A percentile compares a stretch with the other conserved stretches of the same genome.
These are phyloP conservation scores for Limnephilus rhombicus DNA, from an alignment of 2,888 invertebrate genomes.

Conservation along the genomic window DNA sequence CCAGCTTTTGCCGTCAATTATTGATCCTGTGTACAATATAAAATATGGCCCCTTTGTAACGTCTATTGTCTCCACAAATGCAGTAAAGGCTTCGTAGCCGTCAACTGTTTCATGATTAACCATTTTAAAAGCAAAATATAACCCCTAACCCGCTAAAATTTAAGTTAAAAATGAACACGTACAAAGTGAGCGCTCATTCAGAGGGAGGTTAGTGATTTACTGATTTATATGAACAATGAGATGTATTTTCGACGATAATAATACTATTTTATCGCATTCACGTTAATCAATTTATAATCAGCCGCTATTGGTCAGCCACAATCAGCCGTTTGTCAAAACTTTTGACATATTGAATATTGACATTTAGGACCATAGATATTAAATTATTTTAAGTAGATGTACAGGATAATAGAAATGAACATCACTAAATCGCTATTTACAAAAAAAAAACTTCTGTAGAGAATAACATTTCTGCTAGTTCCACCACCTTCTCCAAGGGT, in stretches of 20 bases:
- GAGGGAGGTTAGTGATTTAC: background rate
- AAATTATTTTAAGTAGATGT: background rate
- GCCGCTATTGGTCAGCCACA: background rate
- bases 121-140: conserved; percentile 70
- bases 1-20: conserved; percentile 88
- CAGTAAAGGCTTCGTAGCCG: conserved; percentile 81
- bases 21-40: conserved; percentile 83
- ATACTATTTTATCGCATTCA: background rate
- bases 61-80: conserved; percentile 77
- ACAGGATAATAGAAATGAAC: background rate
- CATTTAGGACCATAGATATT: background rate
- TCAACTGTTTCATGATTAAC: conserved; percentile 74
- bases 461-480: too few species aligned
- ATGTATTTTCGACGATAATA: background rate
- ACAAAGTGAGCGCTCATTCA: background rate
- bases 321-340: background rate
- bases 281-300: background rate
- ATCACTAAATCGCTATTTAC: background rate
- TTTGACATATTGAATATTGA: background rate
- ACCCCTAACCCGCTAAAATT: background rate
- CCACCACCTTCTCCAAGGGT: background rate
- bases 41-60: conserved; percentile 70
- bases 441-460: background rate
- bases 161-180: background rate
- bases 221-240: background rate